Percentiles rank a stretch among this genome's conserved stretches.
phyloP scores from a whole-genome alignment of 2,113 vertebrate genomes.

The Amphiprion ocellaris region DNA sequence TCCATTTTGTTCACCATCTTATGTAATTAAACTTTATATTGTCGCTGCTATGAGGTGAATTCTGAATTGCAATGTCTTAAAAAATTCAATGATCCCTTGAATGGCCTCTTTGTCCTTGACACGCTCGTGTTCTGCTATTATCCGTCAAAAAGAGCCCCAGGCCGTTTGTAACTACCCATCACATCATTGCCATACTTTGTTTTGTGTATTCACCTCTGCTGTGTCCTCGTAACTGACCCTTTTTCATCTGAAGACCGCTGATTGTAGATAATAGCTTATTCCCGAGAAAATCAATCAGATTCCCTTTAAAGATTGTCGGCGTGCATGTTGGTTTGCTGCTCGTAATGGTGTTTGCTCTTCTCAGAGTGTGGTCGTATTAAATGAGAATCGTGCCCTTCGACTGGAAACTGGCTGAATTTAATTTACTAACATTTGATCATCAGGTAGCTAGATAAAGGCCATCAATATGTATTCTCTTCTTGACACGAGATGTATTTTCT shows the following conservation, averaged over 20 bases:
- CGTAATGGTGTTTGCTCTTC: conserved; percentile 54
- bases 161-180: conserved; percentile 1
- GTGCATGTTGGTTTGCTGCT: conserved; percentile 41
- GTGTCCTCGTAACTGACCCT: conserved; percentile 47
- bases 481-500: conserved; percentile 20
- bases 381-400: conserved; percentile 42
- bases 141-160: background rate
- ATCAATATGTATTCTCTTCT: conserved; percentile 32
- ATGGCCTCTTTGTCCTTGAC: background rate
- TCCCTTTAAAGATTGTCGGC: conserved; percentile 62
- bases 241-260: conserved; percentile 59
- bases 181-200: background rate
- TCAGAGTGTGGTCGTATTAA: conserved; percentile 39
- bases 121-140: background rate
- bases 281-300: conserved; percentile 73
- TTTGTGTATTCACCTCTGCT: conserved; percentile 29
- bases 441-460: conserved; percentile 43
- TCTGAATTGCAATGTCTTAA: background rate
- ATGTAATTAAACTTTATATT: conserved; percentile 3
- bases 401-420: conserved; percentile 48
- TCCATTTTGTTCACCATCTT: background rate
- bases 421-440: conserved; percentile 46
- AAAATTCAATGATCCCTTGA: background rate
- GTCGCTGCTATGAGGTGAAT: background rate
- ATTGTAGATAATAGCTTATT: conserved; percentile 74